Evolutionary conservation across 1,140 invertebrate species (phyloP).

Genomic region (Drosophila navojoa): DNA sequence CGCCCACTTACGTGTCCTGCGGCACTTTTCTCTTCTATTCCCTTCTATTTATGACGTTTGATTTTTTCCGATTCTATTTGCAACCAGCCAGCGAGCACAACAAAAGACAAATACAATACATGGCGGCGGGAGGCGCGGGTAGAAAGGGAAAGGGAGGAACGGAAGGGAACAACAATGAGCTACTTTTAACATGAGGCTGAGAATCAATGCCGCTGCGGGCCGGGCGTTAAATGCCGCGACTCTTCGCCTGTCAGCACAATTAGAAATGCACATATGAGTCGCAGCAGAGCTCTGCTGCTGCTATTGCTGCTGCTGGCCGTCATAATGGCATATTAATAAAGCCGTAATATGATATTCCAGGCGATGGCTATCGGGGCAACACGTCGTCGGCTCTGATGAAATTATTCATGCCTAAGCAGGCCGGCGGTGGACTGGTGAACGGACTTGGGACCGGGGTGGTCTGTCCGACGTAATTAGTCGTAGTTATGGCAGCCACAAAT

Average conservation of each 20-base stretch:
- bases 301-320: neutral
- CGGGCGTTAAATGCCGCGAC: slow-evolving; percentile 56
- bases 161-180: neutral
- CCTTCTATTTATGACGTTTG: slow-evolving; percentile 22
- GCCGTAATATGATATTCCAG: slow-evolving; percentile 69
- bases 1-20: slow-evolving; percentile 7
- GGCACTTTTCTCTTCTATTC: slow-evolving; percentile 28
- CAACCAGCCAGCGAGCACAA: slow-evolving; percentile 18
- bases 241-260: slow-evolving; percentile 70
- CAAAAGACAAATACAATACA: slow-evolving; percentile 30
- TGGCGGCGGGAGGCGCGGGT: neutral
- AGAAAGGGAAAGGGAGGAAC: neutral
- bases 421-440: neutral
- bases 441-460: neutral
- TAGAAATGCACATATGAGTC: slow-evolving; percentile 58
- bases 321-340: slow-evolving; percentile 78
- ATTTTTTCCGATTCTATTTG: neutral
- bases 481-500: slow-evolving; percentile 65
- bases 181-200: neutral
- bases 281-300: neutral
- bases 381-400: slow-evolving; percentile 67
- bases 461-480: slow-evolving; percentile 63
- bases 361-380: slow-evolving; percentile 72
- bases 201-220: slow-evolving; percentile 20
- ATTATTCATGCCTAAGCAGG: slow-evolving; percentile 75